phyloP scores from a whole-genome alignment of 2,797 vertebrate species.

The Setipinna tenuifilis region DNA sequence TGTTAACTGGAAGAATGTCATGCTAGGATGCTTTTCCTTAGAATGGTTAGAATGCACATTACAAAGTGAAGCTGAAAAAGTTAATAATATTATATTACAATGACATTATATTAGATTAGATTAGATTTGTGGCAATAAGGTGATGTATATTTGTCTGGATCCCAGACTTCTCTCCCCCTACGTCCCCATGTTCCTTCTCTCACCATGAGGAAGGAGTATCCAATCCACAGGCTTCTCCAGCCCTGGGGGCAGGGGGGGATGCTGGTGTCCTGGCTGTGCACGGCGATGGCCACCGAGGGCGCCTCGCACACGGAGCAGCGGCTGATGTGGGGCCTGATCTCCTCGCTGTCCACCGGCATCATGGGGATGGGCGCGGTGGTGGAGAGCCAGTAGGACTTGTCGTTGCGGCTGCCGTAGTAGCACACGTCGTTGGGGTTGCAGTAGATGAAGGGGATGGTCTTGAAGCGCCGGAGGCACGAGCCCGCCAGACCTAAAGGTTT shows the following conservation, averaged over 20 bases:
- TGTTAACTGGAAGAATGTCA: too few species aligned
- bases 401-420: constrained; percentile 95
- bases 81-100: not conserved
- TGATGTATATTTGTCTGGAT: too few species aligned
- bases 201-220: constrained; percentile 99
- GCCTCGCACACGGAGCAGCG: constrained; percentile 97
- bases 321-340: constrained; percentile 93
- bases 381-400: constrained; percentile 98
- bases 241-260: constrained; percentile 92
- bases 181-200: constrained; percentile 37
- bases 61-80: not conserved
- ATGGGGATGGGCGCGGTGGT: constrained; percentile 95
- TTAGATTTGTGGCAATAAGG: too few species aligned
- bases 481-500: constrained; percentile 86
- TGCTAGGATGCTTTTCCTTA: too few species aligned
- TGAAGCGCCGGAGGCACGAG: constrained; percentile 92
- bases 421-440: constrained; percentile 95
- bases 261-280: constrained; percentile 93
- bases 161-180: too few species aligned
- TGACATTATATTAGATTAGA: too few species aligned
- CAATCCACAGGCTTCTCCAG: constrained; percentile 98
- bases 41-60: too few species aligned
- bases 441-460: constrained; percentile 97
- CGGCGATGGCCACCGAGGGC: constrained; percentile 91
- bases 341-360: constrained; percentile 92